Percentiles rank a stretch among this genome's conserved stretches.
These are phyloP conservation scores for Pithys albifrons DNA, from an alignment of 2,113 vertebrate species.

Conservation along the genomic window DNA sequence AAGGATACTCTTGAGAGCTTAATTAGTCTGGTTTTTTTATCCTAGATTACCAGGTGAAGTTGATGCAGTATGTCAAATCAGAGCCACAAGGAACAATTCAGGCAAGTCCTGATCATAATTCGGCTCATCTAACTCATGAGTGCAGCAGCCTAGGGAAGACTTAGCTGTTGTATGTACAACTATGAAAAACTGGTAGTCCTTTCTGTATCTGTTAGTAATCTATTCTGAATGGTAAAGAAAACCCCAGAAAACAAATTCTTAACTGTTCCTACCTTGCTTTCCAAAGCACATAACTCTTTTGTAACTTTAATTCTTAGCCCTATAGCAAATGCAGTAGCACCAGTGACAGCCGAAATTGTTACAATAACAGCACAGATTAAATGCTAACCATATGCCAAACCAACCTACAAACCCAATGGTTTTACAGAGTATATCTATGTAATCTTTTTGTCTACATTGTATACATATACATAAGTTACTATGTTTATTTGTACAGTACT, in stretches of 20 bases:
- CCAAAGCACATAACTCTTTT: constrained; percentile 16
- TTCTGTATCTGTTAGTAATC: neutral
- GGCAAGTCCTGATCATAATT: neutral
- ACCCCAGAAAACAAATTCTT: neutral
- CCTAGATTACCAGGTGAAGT: neutral
- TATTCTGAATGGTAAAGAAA: constrained; percentile 3
- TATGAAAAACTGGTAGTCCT: neutral
- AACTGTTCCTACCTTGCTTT: constrained; percentile 2
- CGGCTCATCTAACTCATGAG: fast-evolving
- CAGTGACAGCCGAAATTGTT: constrained; percentile 29
- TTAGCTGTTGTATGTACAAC: neutral
- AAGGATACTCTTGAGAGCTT: neutral
- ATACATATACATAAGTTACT: neutral
- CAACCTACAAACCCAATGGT: neutral
- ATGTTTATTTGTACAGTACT: neutral
- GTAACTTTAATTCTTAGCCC: constrained; percentile 25
- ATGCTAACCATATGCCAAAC: neutral
- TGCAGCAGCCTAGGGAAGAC: neutral
- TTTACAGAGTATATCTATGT: neutral
- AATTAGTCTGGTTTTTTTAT: neutral
- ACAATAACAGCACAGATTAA: constrained; percentile 28
- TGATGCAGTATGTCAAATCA: neutral
- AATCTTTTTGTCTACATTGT: neutral
- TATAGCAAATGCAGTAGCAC: neutral
- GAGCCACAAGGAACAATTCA: neutral